Evolutionary conservation across 2,888 invertebrate genomes (phyloP).

Genomic region (Erebia epiphron): DNA sequence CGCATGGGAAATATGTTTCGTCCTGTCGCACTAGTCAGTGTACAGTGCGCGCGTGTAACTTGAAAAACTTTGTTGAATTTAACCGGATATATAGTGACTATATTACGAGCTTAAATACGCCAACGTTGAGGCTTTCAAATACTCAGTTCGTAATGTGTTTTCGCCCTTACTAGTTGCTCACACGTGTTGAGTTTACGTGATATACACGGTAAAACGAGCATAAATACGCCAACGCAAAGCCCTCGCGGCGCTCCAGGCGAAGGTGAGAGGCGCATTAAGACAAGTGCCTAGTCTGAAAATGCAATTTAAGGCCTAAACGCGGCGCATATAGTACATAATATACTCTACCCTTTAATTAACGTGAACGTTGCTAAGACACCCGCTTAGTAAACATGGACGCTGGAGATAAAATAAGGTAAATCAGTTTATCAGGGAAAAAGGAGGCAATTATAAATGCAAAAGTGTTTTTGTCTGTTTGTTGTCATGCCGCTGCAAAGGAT

Average conservation of each 20-base stretch:
- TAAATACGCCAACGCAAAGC: constrained; percentile 24
- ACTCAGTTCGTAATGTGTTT: no score
- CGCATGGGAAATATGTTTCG: no score
- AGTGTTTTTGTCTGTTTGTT: no score
- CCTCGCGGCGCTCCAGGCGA: constrained; percentile 30
- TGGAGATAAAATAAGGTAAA: constrained; percentile 20
- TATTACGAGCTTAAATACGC: constrained; percentile 29
- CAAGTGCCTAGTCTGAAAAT: constrained; percentile 35
- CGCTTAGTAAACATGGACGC: not conserved
- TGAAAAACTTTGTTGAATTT: not conserved
- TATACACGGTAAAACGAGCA: constrained; percentile 32
- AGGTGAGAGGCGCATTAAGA: constrained; percentile 34
- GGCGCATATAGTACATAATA: constrained; percentile 6
- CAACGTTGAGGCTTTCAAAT: constrained; percentile 10
- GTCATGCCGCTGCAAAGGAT: no score
- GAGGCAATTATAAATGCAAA: no score
- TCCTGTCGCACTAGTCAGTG: no score
- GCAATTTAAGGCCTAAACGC: constrained; percentile 31
- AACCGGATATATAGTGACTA: not conserved
- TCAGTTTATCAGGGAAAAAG: not conserved
- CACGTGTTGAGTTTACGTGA: constrained; percentile 9
- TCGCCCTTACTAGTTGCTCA: constrained; percentile 3
- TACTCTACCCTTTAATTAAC: constrained; percentile 33
- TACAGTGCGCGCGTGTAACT: no score
- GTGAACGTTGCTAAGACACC: constrained; percentile 24